Base-by-base conservation (phyloP, 2,888 invertebrate species). In the Synanthedon andrenaeformis region DNA sequence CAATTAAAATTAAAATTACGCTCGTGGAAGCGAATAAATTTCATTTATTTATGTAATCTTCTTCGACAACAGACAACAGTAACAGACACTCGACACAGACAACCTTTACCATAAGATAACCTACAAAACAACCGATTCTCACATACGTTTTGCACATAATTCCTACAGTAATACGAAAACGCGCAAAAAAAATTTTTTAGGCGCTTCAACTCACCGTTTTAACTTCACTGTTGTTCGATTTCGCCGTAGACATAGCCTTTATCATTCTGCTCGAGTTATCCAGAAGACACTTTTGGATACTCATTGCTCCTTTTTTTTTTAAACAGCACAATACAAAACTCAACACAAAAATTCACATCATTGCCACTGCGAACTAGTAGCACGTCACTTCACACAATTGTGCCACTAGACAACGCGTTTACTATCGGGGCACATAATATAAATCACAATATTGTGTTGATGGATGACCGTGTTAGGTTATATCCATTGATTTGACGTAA, bases 401-500 rank as follows among this genome's bases (percentile, higher is more conserved):
- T 63, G 59, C 54, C 55, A 59, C 54, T 62, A 66, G 63, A 65
- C 67, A 67, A 73, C 59, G 62, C 68, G 68, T 63, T 61, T 65
- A 54, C 54, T 56, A 58, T 54, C 59, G 55, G 10, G 51, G 67
- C 64, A 67, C 64, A 71, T 64, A 71, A 72, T 67, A 65, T 66
- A 71, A 70, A 82, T 23, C 76, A 83, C 85, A 85, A 84, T 76
- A 72, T 76, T 70, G 61, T 70, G 60, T 62, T 62, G 61, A 59
- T 56, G 52, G 60, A 67, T 75, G 72, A 73, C 72, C 64, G 64
- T 74, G 72, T 86, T 87, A 87, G 85, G 87, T 87, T 87, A 86
- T 86, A 87, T 86, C 87, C 87, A 87, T 86, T 82, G 83, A 82
- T 81, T 82, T 82, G 82, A 82, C 84, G 85, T 86, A 86, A 85